Conservation (phyloP, 2,888 invertebrate species). For the Yponomeuta evonymella region DNA sequence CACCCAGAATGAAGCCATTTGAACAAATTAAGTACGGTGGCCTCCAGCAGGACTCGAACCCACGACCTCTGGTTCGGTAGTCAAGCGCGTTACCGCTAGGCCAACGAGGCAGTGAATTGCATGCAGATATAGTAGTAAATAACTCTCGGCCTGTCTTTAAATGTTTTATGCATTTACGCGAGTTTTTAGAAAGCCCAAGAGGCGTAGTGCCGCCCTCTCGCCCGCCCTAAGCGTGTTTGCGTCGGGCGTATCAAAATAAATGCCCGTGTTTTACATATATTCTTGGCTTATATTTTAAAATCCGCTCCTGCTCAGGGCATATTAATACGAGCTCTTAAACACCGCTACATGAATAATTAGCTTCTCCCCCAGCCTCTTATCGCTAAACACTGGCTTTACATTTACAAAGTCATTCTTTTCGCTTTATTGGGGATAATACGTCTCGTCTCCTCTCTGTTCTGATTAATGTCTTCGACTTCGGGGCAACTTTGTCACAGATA, state of each 20-base stretch:
- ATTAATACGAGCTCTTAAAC: constrained; percentile 69
- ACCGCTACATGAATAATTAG: constrained; percentile 75
- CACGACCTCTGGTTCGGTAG: too few species aligned
- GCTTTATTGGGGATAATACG: constrained; percentile 74
- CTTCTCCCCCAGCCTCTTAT: constrained; percentile 63
- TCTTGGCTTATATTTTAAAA: constrained; percentile 59
- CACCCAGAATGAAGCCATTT: too few species aligned
- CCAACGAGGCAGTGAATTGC: too few species aligned
- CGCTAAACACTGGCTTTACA: constrained; percentile 71
- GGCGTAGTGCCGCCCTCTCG: constrained; percentile 33
- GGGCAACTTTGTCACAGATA: constrained; percentile 70
- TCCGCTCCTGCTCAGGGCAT: constrained; percentile 41
- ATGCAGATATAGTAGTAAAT: neutral
- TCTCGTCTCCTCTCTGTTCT: constrained; percentile 67
- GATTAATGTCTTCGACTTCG: constrained; percentile 68
- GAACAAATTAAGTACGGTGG: too few species aligned
- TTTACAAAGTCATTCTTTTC: constrained; percentile 72
- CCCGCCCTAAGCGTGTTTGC: constrained; percentile 69
- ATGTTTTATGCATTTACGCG: constrained; percentile 45
- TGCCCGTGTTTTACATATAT: constrained; percentile 46
- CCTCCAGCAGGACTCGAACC: too few species aligned
- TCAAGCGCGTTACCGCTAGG: too few species aligned
- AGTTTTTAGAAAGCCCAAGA: constrained; percentile 52
- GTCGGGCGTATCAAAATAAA: constrained; percentile 57
- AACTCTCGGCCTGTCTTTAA: constrained; percentile 21